Evolutionary conservation across 1,140 invertebrate genomes (phyloP).

Genomic region (Brachionus sp.): DNA sequence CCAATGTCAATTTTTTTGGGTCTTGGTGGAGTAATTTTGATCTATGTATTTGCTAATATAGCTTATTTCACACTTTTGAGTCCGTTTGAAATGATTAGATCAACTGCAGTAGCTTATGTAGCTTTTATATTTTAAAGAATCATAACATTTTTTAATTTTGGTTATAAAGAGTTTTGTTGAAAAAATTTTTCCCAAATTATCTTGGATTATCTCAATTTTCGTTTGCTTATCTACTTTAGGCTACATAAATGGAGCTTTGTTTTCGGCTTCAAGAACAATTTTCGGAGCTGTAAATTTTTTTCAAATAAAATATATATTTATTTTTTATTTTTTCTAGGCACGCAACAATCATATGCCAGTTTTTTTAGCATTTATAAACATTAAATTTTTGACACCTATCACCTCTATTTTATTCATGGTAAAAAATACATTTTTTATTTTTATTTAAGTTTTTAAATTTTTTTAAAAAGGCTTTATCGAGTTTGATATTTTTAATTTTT

Average conservation of each 20-base stretch:
- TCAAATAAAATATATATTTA: neutral
- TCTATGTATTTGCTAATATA: slow-evolving; percentile 59
- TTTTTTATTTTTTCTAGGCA: neutral
- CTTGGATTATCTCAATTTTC: slow-evolving; percentile 90
- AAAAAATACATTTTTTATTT: neutral
- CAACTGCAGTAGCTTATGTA: slow-evolving; percentile 62
- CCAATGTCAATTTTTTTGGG: slow-evolving; percentile 63
- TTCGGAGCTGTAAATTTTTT: slow-evolving; percentile 12
- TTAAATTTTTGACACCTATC: slow-evolving; percentile 45
- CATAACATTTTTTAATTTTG: neutral
- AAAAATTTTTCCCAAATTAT: slow-evolving; percentile 81
- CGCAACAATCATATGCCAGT: slow-evolving; percentile 39
- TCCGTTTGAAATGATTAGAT: slow-evolving; percentile 64
- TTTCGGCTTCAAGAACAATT: slow-evolving; percentile 75
- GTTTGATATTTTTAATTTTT: slow-evolving; percentile 35
- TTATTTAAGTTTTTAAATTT: neutral
- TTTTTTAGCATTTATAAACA: slow-evolving; percentile 37
- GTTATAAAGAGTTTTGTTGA: slow-evolving; percentile 73
- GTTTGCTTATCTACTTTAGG: slow-evolving; percentile 97
- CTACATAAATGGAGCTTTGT: slow-evolving; percentile 92
- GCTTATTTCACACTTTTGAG: slow-evolving; percentile 55
- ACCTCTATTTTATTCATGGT: slow-evolving; percentile 41
- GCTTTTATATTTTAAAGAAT: slow-evolving; percentile 46
- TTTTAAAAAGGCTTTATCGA: slow-evolving; percentile 1
- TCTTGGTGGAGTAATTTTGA: slow-evolving; percentile 68